Evolutionary conservation across 2,113 vertebrate species (phyloP), one percentile per base, ranked within the genome.

Genomic region (Ia io): DNA sequence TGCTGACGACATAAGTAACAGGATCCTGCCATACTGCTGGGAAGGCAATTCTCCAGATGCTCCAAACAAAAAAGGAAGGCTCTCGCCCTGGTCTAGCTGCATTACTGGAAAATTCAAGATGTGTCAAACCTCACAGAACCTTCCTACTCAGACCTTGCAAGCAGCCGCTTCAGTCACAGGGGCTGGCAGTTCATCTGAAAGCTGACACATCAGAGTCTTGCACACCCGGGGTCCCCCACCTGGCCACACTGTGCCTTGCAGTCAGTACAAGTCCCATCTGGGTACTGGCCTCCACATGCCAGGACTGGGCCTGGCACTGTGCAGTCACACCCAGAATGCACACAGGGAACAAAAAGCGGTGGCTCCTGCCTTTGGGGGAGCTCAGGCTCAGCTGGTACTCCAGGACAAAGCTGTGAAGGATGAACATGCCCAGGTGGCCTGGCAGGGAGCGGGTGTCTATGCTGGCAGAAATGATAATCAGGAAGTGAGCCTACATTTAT

Each of bases 311-410:
- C 83, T 12, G 23, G 63, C 6, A 23, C 20, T 20, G 9, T 42
- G 6, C 0, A 22, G 42, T 49, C 85, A 76, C 8, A 37, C 4
- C 11, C 47, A 51, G 47, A 35, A 79, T 1, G 12, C 63, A 37
- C 25, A 59, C 13, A 30, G 2, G 20, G 56, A 13, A 67, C 0
- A 3, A 35, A 80, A 10, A 0, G 14, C 1, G 0, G 42, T 25
- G 32, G 18, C 1, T 84, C 44, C 22, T 63, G 49, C 30, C 71
- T 35, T 49, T 3, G 23, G 4, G 42, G 51, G 42, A 13, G 32
- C 40, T 37, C 30, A 17, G 44, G 59, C 47, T 77, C 13, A 10
- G 53, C 53, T 79, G 30, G 77, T 30, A 23, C 22, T 56, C 35
- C 20, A 17, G 65, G 22, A 91, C 71, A 88, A n/a, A 73, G 9